A percentile compares a stretch with the other conserved stretches of the same genome.
Conservation (phyloP, 2,888 invertebrate species). For the Macrophya annulata region DNA sequence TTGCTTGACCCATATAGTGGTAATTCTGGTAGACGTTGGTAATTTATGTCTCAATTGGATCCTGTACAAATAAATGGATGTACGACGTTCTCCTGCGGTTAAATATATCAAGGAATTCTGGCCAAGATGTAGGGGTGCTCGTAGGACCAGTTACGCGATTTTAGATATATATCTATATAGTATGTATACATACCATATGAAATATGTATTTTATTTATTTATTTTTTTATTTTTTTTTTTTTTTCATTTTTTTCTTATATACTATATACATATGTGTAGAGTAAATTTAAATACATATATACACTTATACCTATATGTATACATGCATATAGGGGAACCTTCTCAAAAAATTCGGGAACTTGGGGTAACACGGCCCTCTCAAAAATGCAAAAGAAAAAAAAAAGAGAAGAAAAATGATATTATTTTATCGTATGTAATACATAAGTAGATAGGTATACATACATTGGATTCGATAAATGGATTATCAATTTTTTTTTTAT, state of each 20-base stretch:
- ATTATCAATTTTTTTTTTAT: no score
- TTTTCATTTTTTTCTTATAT: no score
- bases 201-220: background rate
- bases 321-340: no score
- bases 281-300: background rate
- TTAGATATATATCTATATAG: background rate
- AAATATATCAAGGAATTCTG: conserved; percentile 5
- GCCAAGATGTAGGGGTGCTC: background rate
- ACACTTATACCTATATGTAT: no score
- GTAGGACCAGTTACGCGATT: background rate
- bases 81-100: conserved; percentile 17
- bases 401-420: no score
- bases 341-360: no score
- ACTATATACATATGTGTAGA: background rate
- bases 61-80: background rate
- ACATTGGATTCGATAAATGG: no score
- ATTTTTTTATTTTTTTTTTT: no score
- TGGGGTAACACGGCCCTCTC: no score
- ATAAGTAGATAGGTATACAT: no score
- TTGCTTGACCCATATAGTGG: background rate
- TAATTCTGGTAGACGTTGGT: background rate
- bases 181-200: background rate
- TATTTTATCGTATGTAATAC: no score
- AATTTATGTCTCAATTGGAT: conserved; percentile 42
- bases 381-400: no score